Evolutionary conservation across 1,140 invertebrate species (phyloP).

Genomic region (Lepidurus couesii): DNA sequence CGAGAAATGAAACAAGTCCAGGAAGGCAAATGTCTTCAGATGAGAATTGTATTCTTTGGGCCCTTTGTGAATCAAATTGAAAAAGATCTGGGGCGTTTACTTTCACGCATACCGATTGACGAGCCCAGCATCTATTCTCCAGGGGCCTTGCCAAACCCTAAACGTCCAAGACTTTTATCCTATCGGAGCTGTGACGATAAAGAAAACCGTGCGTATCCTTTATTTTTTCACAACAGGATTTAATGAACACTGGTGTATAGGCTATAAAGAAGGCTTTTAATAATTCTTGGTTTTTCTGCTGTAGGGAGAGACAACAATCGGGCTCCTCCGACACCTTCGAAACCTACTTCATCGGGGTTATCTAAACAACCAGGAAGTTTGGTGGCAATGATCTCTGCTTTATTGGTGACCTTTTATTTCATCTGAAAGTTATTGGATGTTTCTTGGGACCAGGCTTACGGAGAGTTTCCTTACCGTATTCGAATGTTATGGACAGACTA

Average conservation of each 20-base stretch:
- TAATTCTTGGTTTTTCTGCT: too few species aligned
- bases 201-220: conserved; percentile 24
- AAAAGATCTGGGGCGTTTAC: conserved; percentile 65
- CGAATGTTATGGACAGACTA: too few species aligned
- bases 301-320: too few species aligned
- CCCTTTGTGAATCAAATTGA: conserved; percentile 68
- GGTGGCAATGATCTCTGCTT: too few species aligned
- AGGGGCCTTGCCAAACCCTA: conserved; percentile 60
- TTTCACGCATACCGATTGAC: conserved; percentile 64
- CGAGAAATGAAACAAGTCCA: conserved; percentile 70
- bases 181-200: conserved; percentile 33
- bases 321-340: too few species aligned
- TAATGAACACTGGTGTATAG: background rate
- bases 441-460: too few species aligned
- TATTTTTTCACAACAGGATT: background rate
- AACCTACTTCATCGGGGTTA: too few species aligned
- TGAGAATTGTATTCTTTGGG: conserved; percentile 54
- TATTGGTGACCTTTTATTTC: too few species aligned
- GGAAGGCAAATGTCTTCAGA: conserved; percentile 74
- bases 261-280: too few species aligned
- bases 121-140: conserved; percentile 69
- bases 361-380: too few species aligned
- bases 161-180: conserved; percentile 41
- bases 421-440: too few species aligned
- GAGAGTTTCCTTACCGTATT: too few species aligned